Percentiles rank a stretch among this genome's conserved stretches.
These are phyloP conservation scores for Tachypleus tridentatus DNA, from an alignment of 1,140 invertebrate genomes.

Conservation along the genomic window DNA sequence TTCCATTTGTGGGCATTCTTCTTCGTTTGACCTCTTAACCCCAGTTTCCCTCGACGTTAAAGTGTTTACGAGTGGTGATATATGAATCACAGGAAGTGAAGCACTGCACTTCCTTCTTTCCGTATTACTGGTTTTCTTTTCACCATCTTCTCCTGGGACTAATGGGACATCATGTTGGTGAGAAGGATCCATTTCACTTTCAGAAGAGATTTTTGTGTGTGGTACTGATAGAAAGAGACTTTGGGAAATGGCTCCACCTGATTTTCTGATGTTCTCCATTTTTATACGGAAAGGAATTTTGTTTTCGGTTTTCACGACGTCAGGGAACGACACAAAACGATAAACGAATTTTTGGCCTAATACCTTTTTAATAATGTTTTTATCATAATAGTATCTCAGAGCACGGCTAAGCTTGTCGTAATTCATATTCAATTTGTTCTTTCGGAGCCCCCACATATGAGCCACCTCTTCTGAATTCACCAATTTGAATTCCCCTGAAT, in stretches of 20 bases:
- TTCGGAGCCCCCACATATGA: conserved; percentile 52
- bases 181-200: no score
- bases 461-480: conserved; percentile 47
- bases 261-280: conserved; percentile 33
- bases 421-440: conserved; percentile 56
- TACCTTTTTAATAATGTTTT: conserved; percentile 54
- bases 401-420: conserved; percentile 55
- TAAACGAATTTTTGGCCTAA: conserved; percentile 48
- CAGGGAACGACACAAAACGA: conserved; percentile 41
- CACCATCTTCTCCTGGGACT: not conserved
- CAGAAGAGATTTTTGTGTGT: not conserved
- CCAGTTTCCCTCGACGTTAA: no score
- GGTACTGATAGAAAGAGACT: not conserved
- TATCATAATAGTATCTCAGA: conserved; percentile 54
- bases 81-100: no score
- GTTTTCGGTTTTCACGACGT: conserved; percentile 44
- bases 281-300: conserved; percentile 42
- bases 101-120: no score
- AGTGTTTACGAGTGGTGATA: no score
- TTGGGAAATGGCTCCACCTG: not conserved
- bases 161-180: conserved; percentile 6
- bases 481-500: conserved; percentile 41
- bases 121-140: no score
- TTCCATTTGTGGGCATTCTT: not conserved
- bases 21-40: no score